These are phyloP conservation scores for Hydriomena furcata DNA, from an alignment of 2,888 invertebrate genomes.

Conservation along the genomic window DNA sequence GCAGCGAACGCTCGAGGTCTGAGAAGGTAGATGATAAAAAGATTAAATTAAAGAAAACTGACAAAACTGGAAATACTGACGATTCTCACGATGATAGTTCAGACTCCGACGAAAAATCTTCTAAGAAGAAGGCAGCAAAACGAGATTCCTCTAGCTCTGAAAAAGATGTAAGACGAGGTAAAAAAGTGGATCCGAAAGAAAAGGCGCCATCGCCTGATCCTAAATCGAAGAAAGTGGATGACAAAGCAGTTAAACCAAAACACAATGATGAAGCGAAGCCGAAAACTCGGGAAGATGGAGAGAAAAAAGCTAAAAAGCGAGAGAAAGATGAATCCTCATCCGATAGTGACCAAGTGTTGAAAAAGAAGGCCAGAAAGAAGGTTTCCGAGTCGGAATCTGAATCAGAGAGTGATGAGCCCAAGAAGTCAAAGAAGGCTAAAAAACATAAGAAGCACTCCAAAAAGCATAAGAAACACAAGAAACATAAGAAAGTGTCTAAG, in stretches of 20 bases:
- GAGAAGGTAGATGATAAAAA: conserved; percentile 67
- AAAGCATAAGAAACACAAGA: conserved; percentile 93
- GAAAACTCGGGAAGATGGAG: conserved; percentile 84
- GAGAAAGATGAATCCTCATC: conserved; percentile 84
- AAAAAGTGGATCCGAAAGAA: conserved; percentile 67
- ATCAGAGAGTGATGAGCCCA: conserved; percentile 85
- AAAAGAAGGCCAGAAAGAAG: conserved; percentile 82
- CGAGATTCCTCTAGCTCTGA: conserved; percentile 74
- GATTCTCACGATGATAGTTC: conserved; percentile 74
- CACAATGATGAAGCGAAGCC: conserved; percentile 76
- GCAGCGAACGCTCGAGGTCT: conserved; percentile 60
- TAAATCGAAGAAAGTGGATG: conserved; percentile 67
- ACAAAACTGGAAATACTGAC: conserved; percentile 56
- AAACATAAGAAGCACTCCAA: conserved; percentile 95
- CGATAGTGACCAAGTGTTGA: conserved; percentile 76
- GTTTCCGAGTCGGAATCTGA: conserved; percentile 86
- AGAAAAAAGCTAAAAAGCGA: conserved; percentile 84
- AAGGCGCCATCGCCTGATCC: conserved; percentile 67
- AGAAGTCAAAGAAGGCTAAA: conserved; percentile 89
- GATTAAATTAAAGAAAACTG: conserved; percentile 66
- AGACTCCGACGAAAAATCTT: conserved; percentile 78
- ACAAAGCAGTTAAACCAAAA: conserved; percentile 74
- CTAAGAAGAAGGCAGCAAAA: conserved; percentile 77
- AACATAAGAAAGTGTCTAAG: conserved; percentile 86
- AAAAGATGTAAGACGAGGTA: conserved; percentile 67